Base-by-base conservation (phyloP, 92 coral and sea anemone genomes). In the Zoanthus solanderi region DNA sequence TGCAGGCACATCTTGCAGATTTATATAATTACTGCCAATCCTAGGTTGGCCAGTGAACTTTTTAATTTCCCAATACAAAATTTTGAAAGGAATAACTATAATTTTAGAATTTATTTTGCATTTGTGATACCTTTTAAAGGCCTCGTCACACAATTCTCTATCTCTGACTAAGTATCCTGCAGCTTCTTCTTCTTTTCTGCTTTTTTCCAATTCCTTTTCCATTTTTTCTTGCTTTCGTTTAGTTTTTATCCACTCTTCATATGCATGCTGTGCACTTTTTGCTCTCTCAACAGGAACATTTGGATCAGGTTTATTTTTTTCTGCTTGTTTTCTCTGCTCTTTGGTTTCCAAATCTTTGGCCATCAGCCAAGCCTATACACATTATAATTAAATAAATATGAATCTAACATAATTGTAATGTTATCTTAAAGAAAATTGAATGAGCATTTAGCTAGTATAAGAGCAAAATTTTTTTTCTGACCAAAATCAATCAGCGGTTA, bases 61-160 rank as follows among this genome's bases (percentile, higher is more conserved):
- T 37, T 37, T 37, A 2, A 37, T 37, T 37, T 37, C 42, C 4
- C 42, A 37, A 37, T 37, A 37, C 42, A 37, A 37, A 37, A 37
- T 37, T 37, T 37, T 0, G 42, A 37, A 37, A 4, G 42, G 4
- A 37, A 37, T 37, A 37, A 37, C 42, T 37, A 37, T 37, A 37
- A 37, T 37, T 4, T 37, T 37, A 37, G 42, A 37, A 37, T 37
- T 37, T 1, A 37, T 37, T 37, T 37, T 37, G 0, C 2, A 37
- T 37, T 37, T 37, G 42, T 5, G n/a, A 34, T 28, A 95, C 99
- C 98, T 97, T 92, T 88, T 89, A 67, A 95, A 97, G 16, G 99
- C 99, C 82, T 97, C 99, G 13, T 97, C 99, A 86, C 99, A 97
- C 10, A 96, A 78, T 16, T 91, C 91, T 56, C 99, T 87, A 83